Base-by-base conservation (phyloP, 2,888 invertebrate genomes). In the Drosophila antonietae region DNA sequence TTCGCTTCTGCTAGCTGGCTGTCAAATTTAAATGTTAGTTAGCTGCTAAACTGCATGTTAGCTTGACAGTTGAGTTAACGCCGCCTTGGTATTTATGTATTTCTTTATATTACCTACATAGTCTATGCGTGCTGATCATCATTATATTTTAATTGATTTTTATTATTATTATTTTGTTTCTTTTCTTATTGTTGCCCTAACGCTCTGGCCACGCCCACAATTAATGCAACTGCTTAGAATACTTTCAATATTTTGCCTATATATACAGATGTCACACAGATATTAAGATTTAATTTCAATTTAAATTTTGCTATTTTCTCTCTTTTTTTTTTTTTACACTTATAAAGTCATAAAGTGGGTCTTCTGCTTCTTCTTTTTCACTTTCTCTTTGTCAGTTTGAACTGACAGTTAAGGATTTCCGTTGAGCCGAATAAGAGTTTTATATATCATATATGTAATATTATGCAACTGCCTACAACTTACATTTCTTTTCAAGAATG, bases 231-330 rank as follows among this genome's bases (percentile, higher is more conserved):
- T 53, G 37, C 37, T 61, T 78, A 58, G 46, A 56, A 56, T 58
- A 62, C 7, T 31, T 55, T 56, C 39, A 58, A 73, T 62, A 64
- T 47, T 47, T 73, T 20, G 8, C 35, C 18, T 75, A 68, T 58
- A 73, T 62, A 68, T 79, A 75, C 75, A 74, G 23, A 73, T 64
- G 75, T 64, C 63, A 61, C 70, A 79, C 57, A 61, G 43, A 57
- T 57, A 56, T 60, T 71, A 65, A 33, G 67, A 61, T 57, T 63
- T 49, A 47, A 23, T 61, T 61, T 35, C 8, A 5, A 18, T 39
- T 52, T 65, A 68, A 63, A 49, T 62, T 47, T 62, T 47, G 28
- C 46, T 65, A 58, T 72, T 18, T 37, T 31, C 46, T 31, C 10
- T 61, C 58, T 37, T 10, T 59, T 35, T 15, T 39, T 35, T 37